Evolutionary conservation across 2,888 invertebrate genomes (phyloP).

Genomic region (Rhingia campestris): DNA sequence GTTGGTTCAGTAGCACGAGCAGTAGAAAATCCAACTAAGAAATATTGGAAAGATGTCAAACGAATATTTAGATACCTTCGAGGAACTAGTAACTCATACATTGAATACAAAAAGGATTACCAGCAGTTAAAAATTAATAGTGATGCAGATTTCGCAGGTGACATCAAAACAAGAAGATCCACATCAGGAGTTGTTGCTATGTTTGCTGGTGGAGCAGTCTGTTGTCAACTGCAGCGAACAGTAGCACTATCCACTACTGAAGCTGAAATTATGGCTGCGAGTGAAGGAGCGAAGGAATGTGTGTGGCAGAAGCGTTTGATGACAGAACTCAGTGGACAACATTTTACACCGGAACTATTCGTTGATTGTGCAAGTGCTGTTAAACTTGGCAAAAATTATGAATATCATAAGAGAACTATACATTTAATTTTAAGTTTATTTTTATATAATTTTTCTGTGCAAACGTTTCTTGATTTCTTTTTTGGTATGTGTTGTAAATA

Average conservation of each 20-base stretch:
- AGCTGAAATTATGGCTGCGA: constrained; percentile 14
- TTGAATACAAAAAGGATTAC: background rate
- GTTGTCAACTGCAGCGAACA: constrained; percentile 11
- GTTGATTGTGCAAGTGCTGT: no score
- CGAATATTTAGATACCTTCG: constrained; percentile 39
- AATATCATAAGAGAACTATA: constrained; percentile 15
- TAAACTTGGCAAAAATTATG: constrained; percentile 10
- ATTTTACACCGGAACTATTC: constrained; percentile 7
- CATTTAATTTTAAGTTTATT: no score
- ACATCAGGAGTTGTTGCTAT: constrained; percentile 22
- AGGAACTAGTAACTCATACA: constrained; percentile 28
- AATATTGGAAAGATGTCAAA: constrained; percentile 26
- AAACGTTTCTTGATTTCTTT: no score
- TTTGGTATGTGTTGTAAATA: no score
- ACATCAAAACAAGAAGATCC: constrained; percentile 17
- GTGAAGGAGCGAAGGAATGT: constrained; percentile 21
- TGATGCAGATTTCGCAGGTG: constrained; percentile 37
- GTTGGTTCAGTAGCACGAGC: no score
- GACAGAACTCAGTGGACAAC: constrained; percentile 14
- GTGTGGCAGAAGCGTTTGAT: constrained; percentile 28
- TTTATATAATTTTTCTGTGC: no score
- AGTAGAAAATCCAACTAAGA: constrained; percentile 25
- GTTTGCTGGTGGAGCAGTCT: constrained; percentile 20
- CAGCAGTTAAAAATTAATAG: constrained; percentile 5
- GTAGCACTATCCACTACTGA: constrained; percentile 15